These are phyloP conservation scores for Crotalus horridus DNA, from an alignment of 2,113 vertebrate genomes.

Conservation along the genomic window DNA sequence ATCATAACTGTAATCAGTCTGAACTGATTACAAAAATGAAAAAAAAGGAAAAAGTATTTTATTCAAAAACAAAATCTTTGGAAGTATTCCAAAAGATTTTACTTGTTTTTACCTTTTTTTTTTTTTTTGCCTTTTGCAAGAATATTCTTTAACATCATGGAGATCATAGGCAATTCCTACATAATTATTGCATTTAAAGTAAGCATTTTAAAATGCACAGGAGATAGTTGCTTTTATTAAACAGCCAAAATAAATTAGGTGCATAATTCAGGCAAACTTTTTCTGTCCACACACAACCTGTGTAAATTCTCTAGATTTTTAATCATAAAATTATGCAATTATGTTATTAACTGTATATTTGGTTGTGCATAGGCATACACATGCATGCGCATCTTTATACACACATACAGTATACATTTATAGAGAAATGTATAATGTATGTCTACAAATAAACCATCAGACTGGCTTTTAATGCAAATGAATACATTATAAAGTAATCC, in stretches of 20 bases:
- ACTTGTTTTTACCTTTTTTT: not conserved
- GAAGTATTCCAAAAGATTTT: slow-evolving; percentile 11
- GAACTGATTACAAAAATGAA: slow-evolving; percentile 3
- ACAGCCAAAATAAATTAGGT: not conserved
- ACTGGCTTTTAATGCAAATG: not conserved
- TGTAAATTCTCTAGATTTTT: not conserved
- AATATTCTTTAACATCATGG: not conserved
- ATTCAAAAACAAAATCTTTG: not conserved
- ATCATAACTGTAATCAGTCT: slow-evolving; percentile 12
- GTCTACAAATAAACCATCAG: not conserved
- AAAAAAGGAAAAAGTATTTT: not conserved
- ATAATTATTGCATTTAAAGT: not conserved
- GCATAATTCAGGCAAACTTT: not conserved
- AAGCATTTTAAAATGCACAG: not conserved
- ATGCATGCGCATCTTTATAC: not conserved
- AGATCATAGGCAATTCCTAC: not conserved
- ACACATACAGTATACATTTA: not conserved
- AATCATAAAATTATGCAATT: not conserved
- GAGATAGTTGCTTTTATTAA: not conserved
- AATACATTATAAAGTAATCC: not conserved
- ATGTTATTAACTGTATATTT: not conserved
- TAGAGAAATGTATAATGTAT: not conserved
- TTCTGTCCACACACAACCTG: not conserved
- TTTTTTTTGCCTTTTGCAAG: not conserved
- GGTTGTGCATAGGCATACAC: not conserved